These are phyloP conservation scores for Sebastes trivittatus DNA, from an alignment of 2,797 vertebrate species.

Conservation along the genomic window DNA sequence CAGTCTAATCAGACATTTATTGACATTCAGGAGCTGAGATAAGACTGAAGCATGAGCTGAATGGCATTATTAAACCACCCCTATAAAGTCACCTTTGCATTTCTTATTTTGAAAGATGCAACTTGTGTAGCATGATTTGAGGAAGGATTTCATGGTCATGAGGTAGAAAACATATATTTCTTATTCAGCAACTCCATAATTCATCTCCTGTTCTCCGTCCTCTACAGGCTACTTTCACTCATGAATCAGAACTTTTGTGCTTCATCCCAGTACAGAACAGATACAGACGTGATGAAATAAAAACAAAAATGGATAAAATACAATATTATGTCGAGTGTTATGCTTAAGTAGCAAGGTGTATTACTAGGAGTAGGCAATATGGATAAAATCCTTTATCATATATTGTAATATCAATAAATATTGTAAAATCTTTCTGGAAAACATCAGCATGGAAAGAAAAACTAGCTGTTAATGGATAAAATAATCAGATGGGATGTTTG, in stretches of 20 bases:
- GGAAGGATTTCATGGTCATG: not conserved
- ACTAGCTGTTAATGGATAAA: not conserved
- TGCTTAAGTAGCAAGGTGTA: not conserved
- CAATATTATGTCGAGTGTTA: not conserved
- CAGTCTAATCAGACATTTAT: slow-evolving; percentile 2
- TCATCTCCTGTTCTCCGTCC: slow-evolving; percentile 4
- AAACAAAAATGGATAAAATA: not conserved
- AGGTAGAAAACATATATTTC: slow-evolving; percentile 21
- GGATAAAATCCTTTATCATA: not conserved
- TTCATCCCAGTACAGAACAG: not conserved
- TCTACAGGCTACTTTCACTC: slow-evolving; percentile 18
- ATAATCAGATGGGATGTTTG: not conserved
- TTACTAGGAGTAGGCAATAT: not conserved
- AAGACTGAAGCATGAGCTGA: not conserved
- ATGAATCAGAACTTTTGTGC: not conserved
- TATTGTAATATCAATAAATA: not conserved
- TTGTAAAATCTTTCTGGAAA: not conserved
- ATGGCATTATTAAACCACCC: not conserved
- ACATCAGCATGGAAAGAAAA: not conserved
- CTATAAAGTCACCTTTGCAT: not conserved
- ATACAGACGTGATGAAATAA: slow-evolving; percentile 4
- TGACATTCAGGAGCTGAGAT: slow-evolving; percentile 6
- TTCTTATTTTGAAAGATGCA: slow-evolving; percentile 4
- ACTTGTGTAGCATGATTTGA: not conserved
- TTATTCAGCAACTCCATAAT: slow-evolving; percentile 21